Base-by-base conservation (phyloP, 2,888 invertebrate species). In the Polyploca ridens region DNA sequence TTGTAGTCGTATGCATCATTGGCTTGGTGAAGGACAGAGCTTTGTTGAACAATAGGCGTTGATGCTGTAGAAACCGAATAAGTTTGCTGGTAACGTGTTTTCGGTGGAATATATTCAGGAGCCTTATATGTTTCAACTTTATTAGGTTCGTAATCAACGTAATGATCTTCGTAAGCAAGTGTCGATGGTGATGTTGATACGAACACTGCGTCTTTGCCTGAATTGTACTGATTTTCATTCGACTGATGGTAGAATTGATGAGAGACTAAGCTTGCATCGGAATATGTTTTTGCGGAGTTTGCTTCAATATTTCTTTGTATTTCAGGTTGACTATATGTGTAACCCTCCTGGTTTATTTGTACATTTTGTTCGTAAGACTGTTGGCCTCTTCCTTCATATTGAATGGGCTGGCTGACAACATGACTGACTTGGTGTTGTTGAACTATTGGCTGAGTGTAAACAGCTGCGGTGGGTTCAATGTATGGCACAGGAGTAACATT, bases 231-330 rank as follows among this genome's bases (percentile, higher is more conserved):
- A 61, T 86, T 82, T 19, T 74, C 77, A 64, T 79, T 83, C 11
- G 79, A 75, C 66, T 88, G 87, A 68, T 92, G 88, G 74, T 89
- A 90, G 7, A 84, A 82, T 83, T 94, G 93, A 68, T 91, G 91
- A 33, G 94, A 94, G 33, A 94, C 92, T 19, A 85, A 75, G 70
- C 82, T 90, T 16, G 92, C 91, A 65, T 91, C 93, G 35, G 92
- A 93, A 70, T 93, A 92, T 16, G 80, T 65, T 61, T 80, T 86
- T 14, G 79, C 82, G 49, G 78, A 68, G 62, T 79, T 85, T 5
- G 81, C 77, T 71, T 89, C 89, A 54, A 83, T 66, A 60, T 87
- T 85, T 67, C 89, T 84, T 77, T 91, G 91, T 61, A 91, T 90
- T 84, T 91, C 93, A 6, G 93, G 93, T 71, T 92, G 91, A 63